Evolutionary conservation across 1,140 invertebrate genomes (phyloP).

Genomic region (Bombus waltoni): DNA sequence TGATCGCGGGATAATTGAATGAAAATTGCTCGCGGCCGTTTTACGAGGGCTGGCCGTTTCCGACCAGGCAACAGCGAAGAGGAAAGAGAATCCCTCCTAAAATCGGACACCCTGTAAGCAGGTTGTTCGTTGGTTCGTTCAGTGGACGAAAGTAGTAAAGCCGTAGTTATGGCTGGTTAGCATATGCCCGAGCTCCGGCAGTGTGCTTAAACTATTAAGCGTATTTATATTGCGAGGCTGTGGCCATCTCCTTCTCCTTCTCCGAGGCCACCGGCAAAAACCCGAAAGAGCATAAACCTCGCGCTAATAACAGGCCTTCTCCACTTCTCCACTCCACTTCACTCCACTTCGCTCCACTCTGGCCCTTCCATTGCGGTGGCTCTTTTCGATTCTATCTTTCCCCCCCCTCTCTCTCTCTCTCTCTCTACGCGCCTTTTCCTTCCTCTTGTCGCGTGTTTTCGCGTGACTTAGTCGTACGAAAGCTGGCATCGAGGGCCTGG

Average conservation of each 20-base stretch:
- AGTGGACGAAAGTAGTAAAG: conserved; percentile 79
- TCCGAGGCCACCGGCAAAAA: conserved; percentile 73
- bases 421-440: background rate
- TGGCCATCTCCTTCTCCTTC: conserved; percentile 71
- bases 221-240: conserved; percentile 82
- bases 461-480: background rate
- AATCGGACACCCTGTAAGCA: conserved; percentile 29
- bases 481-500: background rate
- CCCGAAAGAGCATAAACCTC: conserved; percentile 80
- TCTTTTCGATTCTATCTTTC: conserved; percentile 42
- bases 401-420: background rate
- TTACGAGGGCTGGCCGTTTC: conserved; percentile 18
- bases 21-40: conserved; percentile 17
- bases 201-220: conserved; percentile 83
- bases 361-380: conserved; percentile 50
- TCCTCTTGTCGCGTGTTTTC: background rate
- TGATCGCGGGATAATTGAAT: conserved; percentile 41
- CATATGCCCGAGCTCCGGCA: conserved; percentile 76
- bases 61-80: background rate
- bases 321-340: conserved; percentile 75
- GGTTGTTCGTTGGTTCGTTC: conserved; percentile 35
- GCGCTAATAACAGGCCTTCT: conserved; percentile 82
- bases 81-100: background rate
- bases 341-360: conserved; percentile 73
- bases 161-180: conserved; percentile 82